Percentiles rank a stretch among this genome's conserved stretches.
These are phyloP conservation scores for Amniataba percoides DNA, from an alignment of 2,797 vertebrate species.

Conservation along the genomic window DNA sequence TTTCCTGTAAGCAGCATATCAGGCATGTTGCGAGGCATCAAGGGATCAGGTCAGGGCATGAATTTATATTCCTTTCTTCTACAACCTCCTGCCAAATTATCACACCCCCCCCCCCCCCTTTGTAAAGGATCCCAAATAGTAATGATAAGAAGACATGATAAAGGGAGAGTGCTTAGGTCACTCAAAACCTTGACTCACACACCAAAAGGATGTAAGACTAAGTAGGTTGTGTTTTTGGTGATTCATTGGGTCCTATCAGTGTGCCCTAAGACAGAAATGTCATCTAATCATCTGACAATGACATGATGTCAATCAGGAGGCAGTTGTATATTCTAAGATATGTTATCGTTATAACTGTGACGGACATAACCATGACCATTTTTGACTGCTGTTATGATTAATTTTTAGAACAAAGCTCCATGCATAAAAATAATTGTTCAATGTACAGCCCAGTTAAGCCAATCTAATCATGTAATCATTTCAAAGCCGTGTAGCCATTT, in stretches of 20 bases:
- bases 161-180: background rate
- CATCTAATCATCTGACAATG: background rate
- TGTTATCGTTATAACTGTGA: background rate
- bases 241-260: background rate
- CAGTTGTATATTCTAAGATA: background rate
- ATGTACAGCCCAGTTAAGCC: conserved; percentile 4
- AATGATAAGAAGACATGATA: background rate
- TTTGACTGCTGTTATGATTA: background rate
- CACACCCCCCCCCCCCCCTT: no score
- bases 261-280: background rate
- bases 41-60: background rate
- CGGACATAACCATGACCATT: no score
- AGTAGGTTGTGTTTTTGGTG: background rate
- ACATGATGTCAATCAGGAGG: conserved; percentile 2
- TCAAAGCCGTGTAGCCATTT: conserved; percentile 37
- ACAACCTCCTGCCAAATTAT: background rate
- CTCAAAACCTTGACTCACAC: background rate
- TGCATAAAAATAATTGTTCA: background rate
- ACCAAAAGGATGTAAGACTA: background rate
- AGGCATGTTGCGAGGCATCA: background rate
- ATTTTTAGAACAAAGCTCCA: background rate
- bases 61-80: background rate
- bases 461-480: conserved; percentile 44
- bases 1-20: background rate
- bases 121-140: background rate